Evolutionary conservation across 2,113 vertebrate species (phyloP).

Genomic region (Diadophis punctatus): DNA sequence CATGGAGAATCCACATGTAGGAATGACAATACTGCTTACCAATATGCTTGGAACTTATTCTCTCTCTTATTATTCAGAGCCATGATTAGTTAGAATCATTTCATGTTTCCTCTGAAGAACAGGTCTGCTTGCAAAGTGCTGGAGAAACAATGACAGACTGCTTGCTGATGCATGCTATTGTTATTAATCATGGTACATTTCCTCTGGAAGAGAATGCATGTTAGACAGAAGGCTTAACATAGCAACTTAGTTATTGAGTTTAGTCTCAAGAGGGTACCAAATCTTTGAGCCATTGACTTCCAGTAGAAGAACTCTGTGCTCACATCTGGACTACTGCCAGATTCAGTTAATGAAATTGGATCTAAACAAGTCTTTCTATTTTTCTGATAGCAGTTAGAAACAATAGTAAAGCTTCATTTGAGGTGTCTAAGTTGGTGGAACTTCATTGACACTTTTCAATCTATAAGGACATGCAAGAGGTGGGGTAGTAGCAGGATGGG

Average conservation of each 20-base stretch:
- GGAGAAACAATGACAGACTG: not conserved
- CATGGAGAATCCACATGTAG: not conserved
- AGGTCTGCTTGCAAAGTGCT: not conserved
- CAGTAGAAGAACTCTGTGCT: not conserved
- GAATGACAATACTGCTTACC: not conserved
- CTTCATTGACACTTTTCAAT: not conserved
- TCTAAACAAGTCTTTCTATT: not conserved
- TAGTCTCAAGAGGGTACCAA: not conserved
- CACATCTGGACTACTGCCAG: not conserved
- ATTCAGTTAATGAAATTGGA: not conserved
- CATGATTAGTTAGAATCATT: not conserved
- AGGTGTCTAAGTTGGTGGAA: not conserved
- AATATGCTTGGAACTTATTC: not conserved
- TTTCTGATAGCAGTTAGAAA: not conserved
- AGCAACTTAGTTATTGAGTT: not conserved
- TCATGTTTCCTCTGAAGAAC: not conserved
- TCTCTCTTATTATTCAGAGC: not conserved
- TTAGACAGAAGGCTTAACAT: not conserved
- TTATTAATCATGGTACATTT: not conserved
- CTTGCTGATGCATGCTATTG: not conserved
- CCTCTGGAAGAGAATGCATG: not conserved
- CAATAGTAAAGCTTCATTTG: not conserved
- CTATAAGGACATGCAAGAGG: not conserved
- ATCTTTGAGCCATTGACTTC: not conserved
- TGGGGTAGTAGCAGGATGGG: not conserved